Conservation (phyloP, 1,140 invertebrate genomes). For the Drosophila rhopaloa region DNA sequence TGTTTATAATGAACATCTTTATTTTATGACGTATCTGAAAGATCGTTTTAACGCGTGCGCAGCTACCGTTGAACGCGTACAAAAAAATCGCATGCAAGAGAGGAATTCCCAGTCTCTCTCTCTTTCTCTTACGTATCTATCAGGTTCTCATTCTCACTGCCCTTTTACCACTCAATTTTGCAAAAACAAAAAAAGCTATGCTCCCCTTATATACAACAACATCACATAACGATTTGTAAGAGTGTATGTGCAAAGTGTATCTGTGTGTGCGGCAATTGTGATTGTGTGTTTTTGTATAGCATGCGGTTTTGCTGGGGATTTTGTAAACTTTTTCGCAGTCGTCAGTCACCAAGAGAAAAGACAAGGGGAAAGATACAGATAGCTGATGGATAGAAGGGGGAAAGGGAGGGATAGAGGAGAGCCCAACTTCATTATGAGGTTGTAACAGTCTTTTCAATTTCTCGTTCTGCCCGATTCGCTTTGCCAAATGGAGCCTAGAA, state of each 20-base stretch:
- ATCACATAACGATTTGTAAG: slow-evolving; percentile 62
- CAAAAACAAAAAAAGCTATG: slow-evolving; percentile 46
- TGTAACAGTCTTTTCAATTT: slow-evolving; percentile 83
- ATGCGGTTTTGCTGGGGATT: slow-evolving; percentile 72
- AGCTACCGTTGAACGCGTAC: slow-evolving; percentile 55
- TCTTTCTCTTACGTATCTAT: slow-evolving; percentile 18
- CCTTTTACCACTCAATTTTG: slow-evolving; percentile 20
- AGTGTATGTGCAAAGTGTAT: slow-evolving; percentile 13
- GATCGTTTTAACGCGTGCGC: slow-evolving; percentile 34
- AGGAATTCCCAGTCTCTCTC: neutral
- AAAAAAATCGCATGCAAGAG: slow-evolving; percentile 32
- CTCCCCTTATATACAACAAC: slow-evolving; percentile 55
- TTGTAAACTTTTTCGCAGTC: slow-evolving; percentile 62
- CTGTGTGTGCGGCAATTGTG: slow-evolving; percentile 20
- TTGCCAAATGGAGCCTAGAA: slow-evolving; percentile 70
- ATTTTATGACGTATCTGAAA: slow-evolving; percentile 33
- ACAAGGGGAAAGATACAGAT: slow-evolving; percentile 31
- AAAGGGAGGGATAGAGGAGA: slow-evolving; percentile 1
- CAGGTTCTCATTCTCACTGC: slow-evolving; percentile 24
- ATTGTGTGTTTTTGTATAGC: slow-evolving; percentile 54
- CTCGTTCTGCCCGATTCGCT: slow-evolving; percentile 81
- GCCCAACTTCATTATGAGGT: slow-evolving; percentile 70
- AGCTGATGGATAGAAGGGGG: slow-evolving; percentile 3
- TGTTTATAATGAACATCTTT: slow-evolving; percentile 1
- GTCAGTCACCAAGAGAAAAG: slow-evolving; percentile 22